Conservation (phyloP, 64 coral and sea anemone species). For the Montipora foliosa region DNA sequence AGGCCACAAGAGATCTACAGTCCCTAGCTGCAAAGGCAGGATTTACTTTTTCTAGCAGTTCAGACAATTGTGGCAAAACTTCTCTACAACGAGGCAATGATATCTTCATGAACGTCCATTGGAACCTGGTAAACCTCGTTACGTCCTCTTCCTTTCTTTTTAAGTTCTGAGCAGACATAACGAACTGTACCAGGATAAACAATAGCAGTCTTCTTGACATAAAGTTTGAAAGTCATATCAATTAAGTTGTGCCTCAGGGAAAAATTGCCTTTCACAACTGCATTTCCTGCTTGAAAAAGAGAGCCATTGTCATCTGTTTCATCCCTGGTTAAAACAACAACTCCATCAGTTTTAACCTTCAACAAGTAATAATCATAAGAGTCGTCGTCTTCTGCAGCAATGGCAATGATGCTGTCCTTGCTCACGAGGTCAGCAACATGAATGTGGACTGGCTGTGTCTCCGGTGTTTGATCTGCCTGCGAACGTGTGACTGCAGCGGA, state of each 20-base stretch:
- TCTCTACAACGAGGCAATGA: slow-evolving; percentile 27
- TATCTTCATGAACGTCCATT: slow-evolving; percentile 50
- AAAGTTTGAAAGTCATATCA: slow-evolving; percentile 26
- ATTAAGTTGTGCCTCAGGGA: slow-evolving; percentile 49
- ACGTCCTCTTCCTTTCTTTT: slow-evolving; percentile 37
- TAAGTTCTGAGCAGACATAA: slow-evolving; percentile 48
- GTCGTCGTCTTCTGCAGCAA: slow-evolving; percentile 41
- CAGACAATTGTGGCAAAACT: background rate
- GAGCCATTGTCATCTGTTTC: slow-evolving; percentile 8
- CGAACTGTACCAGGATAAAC: slow-evolving; percentile 62
- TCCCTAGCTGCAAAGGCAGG: background rate
- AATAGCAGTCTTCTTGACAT: background rate
- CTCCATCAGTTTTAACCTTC: background rate
- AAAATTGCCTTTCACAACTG: slow-evolving; percentile 35
- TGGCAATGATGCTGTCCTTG: slow-evolving; percentile 60
- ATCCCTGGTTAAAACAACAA: background rate
- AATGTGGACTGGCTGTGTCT: slow-evolving; percentile 33
- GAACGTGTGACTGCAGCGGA: background rate
- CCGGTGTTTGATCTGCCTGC: slow-evolving; percentile 10
- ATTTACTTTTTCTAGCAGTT: background rate
- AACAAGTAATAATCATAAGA: slow-evolving; percentile 25
- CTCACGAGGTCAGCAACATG: slow-evolving; percentile 55
- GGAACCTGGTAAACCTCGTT: slow-evolving; percentile 52
- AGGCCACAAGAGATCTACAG: background rate
- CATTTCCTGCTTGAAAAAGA: slow-evolving; percentile 38